Percentiles rank a stretch among this genome's conserved stretches.
These are phyloP conservation scores for Euphydryas editha DNA, from an alignment of 2,888 invertebrate genomes.

Conservation along the genomic window DNA sequence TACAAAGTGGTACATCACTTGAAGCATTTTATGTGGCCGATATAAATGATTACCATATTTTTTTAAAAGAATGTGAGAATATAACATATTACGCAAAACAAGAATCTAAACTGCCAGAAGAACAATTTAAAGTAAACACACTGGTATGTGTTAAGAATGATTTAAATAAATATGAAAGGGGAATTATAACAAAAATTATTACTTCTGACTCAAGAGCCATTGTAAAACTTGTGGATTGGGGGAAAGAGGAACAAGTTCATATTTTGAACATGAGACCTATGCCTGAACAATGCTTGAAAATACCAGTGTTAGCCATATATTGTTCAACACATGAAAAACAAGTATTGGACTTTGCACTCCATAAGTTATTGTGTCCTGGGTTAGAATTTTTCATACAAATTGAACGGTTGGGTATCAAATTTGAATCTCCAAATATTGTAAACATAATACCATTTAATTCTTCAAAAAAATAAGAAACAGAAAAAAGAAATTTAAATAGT, in stretches of 20 bases:
- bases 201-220: conserved; percentile 32
- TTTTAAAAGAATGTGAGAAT: conserved; percentile 41
- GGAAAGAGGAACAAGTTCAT: conserved; percentile 39
- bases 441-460: conserved; percentile 9
- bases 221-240: conserved; percentile 48
- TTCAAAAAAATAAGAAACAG: background rate
- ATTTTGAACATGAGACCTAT: conserved; percentile 41
- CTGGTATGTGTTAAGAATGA: conserved; percentile 38
- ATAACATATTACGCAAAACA: conserved; percentile 40
- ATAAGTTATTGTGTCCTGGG: conserved; percentile 36
- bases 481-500: background rate
- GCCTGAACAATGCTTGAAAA: conserved; percentile 30
- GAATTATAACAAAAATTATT: conserved; percentile 38
- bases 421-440: conserved; percentile 16
- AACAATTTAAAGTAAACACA: conserved; percentile 38
- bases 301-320: conserved; percentile 40
- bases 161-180: conserved; percentile 45
- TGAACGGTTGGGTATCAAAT: conserved; percentile 13
- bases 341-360: conserved; percentile 30
- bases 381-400: conserved; percentile 41
- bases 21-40: conserved; percentile 47
- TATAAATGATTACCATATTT: conserved; percentile 41
- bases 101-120: conserved; percentile 30
- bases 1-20: conserved; percentile 43
- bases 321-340: conserved; percentile 38